Percentiles rank a stretch among this genome's conserved stretches.
These are phyloP conservation scores for Amphipoea lucens DNA, from an alignment of 2,888 invertebrate genomes.

Conservation along the genomic window DNA sequence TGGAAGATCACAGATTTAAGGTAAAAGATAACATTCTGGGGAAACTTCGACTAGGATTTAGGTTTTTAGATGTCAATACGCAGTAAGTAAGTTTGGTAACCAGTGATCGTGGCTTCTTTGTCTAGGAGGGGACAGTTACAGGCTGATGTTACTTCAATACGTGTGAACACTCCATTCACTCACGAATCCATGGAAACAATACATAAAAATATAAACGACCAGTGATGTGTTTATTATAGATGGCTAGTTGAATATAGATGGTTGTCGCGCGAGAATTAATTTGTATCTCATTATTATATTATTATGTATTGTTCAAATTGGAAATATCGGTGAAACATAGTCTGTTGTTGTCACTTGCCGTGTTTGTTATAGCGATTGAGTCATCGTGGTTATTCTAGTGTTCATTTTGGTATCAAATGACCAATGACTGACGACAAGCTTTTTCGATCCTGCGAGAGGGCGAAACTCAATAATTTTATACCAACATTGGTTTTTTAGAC, in stretches of 20 bases:
- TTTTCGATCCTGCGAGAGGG: too few relatives aligned
- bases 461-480: too few relatives aligned
- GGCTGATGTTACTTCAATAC: too few relatives aligned
- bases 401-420: neutral
- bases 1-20: too few relatives aligned
- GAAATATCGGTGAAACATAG: neutral
- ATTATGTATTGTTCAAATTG: constrained; percentile 34
- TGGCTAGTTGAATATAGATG: constrained; percentile 39
- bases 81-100: neutral
- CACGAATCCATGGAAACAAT: constrained; percentile 12
- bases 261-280: constrained; percentile 43
- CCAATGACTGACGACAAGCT: neutral
- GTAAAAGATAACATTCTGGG: too few relatives aligned
- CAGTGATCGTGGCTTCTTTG: neutral
- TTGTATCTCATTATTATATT: constrained; percentile 43
- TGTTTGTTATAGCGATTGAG: neutral
- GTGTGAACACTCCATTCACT: constrained; percentile 37
- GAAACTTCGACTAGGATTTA: too few relatives aligned
- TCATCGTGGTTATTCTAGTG: neutral
- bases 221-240: constrained; percentile 49
- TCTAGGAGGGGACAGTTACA: too few relatives aligned
- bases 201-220: constrained; percentile 41
- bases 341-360: neutral
- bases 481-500: too few relatives aligned
- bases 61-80: too few relatives aligned